Evolutionary conservation across 2,888 invertebrate genomes (phyloP), one percentile per base, ranked within the genome.

Genomic region (Gerosis bhagava): DNA sequence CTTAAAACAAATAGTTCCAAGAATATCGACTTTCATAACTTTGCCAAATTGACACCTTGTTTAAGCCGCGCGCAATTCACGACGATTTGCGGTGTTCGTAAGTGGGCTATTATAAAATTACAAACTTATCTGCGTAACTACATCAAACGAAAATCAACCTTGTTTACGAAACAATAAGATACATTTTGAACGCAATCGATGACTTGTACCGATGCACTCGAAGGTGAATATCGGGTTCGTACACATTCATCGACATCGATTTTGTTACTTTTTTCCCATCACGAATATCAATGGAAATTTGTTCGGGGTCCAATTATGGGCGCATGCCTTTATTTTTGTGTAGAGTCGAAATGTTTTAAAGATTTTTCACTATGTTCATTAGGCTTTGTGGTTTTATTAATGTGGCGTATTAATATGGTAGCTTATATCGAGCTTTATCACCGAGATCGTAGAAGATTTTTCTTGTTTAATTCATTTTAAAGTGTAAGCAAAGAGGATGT

Each of bases 201-300:
- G 22, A 5, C 16, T 75, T 53, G 79, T 62, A 50, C 59, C 60
- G 63, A 56, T 62, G 67, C 59, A 65, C 67, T 50, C 54, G 56
- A 59, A 58, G 69, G 65, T 67, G 79, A 75, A 77, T 78, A 83
- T 82, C 82, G 77, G 74, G 62, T 63, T 60, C 59, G 64, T 73
- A 79, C 74, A 79, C 78, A 79, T 82, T 78, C 76, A 84, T 86
- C 83, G 83, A 80, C 75, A 77, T 67, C 62, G 63, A 73, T 81
- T 83, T 81, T 81, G 73, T n/a, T 77, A 70, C 76, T 81, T 84
- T 84, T 86, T 84, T 83, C 83, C 74, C 86, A 83, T 75, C 87
- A 86, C 87, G 83, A 87, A 79, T 83, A 84, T 86, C 83, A 86
- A 86, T 86, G 87, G 76, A 79, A 83, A 87, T 86, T 86, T 83